Evolutionary conservation across 2,113 vertebrate species (phyloP).

Genomic region (Sorex araneus): DNA sequence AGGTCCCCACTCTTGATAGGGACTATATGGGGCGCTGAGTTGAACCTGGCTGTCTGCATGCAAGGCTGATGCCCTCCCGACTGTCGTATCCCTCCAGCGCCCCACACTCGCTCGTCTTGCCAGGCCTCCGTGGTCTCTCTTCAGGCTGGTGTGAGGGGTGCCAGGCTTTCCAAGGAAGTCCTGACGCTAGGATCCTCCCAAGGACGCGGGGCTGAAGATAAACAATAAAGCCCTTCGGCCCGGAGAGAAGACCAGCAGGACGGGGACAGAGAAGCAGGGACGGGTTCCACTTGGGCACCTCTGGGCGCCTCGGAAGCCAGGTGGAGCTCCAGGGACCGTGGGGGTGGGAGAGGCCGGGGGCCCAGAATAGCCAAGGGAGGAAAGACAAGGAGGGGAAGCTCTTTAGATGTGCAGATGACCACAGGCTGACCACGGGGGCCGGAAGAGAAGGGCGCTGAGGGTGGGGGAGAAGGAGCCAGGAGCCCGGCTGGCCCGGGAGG

Average conservation of each 20-base stretch:
- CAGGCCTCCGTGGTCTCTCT: no score
- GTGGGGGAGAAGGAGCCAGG: background rate
- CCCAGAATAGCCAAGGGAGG: slow-evolving; percentile 83
- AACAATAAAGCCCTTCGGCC: background rate
- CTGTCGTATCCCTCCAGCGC: no score
- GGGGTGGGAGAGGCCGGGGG: slow-evolving; percentile 59
- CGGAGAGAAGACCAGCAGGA: slow-evolving; percentile 23
- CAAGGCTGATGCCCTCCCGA: no score
- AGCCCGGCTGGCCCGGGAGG: no score
- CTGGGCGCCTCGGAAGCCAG: slow-evolving; percentile 56
- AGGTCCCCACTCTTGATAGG: no score
- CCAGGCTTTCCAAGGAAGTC: background rate
- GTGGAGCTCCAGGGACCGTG: slow-evolving; percentile 38
- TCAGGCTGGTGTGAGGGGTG: fast-evolving
- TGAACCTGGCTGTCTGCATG: no score
- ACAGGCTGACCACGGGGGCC: slow-evolving; percentile 61
- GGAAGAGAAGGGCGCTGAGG: slow-evolving; percentile 76
- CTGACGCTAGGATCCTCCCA: background rate
- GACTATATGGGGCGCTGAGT: no score
- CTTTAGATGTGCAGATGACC: slow-evolving; percentile 81
- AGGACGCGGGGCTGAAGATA: background rate
- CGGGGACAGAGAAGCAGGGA: background rate
- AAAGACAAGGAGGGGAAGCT: slow-evolving; percentile 82
- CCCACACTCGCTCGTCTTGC: no score
- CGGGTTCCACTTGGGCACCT: no score